Evolutionary conservation across 2,797 vertebrate species (phyloP).

Genomic region (Pelodytes ibericus): DNA sequence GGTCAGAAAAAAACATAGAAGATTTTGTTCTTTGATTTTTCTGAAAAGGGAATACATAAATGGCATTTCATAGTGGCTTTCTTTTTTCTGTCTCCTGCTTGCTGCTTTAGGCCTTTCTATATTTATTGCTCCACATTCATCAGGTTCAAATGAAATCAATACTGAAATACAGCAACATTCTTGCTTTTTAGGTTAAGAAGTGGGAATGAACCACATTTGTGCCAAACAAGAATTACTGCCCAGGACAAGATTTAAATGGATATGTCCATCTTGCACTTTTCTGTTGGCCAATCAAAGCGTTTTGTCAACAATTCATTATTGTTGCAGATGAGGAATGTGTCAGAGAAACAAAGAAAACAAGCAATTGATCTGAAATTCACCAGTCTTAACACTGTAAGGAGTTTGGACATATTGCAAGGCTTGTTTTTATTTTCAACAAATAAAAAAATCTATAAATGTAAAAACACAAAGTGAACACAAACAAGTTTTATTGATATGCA

Average conservation of each 20-base stretch:
- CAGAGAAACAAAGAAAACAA: neutral
- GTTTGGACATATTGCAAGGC: no score
- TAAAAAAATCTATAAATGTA: no score
- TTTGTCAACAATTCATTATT: neutral
- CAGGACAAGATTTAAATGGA: constrained; percentile 5
- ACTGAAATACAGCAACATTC: constrained; percentile 26
- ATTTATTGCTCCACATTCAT: constrained; percentile 48
- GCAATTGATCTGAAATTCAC: neutral
- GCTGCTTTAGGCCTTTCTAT: constrained; percentile 20
- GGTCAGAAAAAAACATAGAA: constrained; percentile 23
- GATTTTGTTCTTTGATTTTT: constrained; percentile 37
- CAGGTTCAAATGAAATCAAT: constrained; percentile 51
- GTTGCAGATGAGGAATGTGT: neutral
- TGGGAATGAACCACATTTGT: constrained; percentile 4
- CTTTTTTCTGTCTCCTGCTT: constrained; percentile 21
- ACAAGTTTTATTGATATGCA: no score
- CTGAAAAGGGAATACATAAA: constrained; percentile 18
- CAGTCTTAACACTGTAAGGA: neutral
- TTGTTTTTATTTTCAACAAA: no score
- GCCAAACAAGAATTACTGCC: constrained; percentile 5
- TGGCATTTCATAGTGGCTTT: constrained; percentile 7
- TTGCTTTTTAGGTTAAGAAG: constrained; percentile 22
- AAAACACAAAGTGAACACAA: no score
- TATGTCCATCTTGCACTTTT: neutral
- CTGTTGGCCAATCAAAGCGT: neutral